Base-by-base conservation (phyloP, 2,797 vertebrate species). In the Gobio occitaniae region DNA sequence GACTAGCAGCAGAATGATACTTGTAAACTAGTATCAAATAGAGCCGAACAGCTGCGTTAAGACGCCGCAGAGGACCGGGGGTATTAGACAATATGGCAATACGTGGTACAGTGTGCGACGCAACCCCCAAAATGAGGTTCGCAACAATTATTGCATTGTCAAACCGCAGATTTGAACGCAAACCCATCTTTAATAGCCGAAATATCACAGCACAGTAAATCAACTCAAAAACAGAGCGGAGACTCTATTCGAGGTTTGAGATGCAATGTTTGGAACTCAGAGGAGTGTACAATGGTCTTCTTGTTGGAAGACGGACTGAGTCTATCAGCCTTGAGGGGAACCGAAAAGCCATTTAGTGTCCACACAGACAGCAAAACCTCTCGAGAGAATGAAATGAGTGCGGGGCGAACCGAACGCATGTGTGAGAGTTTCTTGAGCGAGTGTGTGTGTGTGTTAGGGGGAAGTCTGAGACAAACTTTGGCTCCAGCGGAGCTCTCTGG, bases 401-500 rank as follows among this genome's bases (percentile, higher is more conserved):
- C 78, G 6, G n/a, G 83, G 83, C 6, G 41, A 63, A 80, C n/a
- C 68, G 2, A 63, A 56, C 38, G 74, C 29, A 82, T 70, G 74
- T 87, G 81, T 80, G 84, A 84, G 77, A 56, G 78, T 71, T 83
- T 54, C 50, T 68, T 19, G 52, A 59, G 61, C 19, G 79, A 77
- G 74, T 19, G 78, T 7, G 66, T 65, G 78, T 74, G 72, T 63
- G 85, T 74, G 80, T 70, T 17, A 29, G 59, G 41, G 78, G 72
- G 82, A 70, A 76, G 82, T 74, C 86, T 65, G 78, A 81, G 83
- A 76, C 66, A 65, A 72, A 77, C 86, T 89, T 91, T 85, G 89
- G 87, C 86, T 90, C 82, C 77, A 80, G 75, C 69, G 77, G 78
- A 82, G 91, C 90, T 93, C 91, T 94, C 92, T 95, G 94, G 94